Percentiles rank a stretch among this genome's conserved stretches.
These are phyloP conservation scores for Mesorhabditis sp. DNA, from an alignment of 2,888 invertebrate genomes.

Conservation along the genomic window DNA sequence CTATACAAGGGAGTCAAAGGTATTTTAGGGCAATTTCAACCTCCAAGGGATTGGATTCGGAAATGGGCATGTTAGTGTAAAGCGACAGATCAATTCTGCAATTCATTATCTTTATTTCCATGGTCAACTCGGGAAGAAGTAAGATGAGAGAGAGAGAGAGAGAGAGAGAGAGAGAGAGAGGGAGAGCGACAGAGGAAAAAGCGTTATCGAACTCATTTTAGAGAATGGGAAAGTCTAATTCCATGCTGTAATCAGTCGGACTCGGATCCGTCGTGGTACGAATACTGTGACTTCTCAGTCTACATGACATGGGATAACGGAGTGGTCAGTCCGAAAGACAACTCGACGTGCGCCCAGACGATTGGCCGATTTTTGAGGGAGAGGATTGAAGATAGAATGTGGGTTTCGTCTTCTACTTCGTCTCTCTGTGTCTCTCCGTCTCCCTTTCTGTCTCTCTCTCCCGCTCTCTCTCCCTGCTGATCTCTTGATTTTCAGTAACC, in stretches of 20 bases:
- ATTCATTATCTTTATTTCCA: constrained; percentile 10
- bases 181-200: no score
- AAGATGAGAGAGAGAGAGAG: neutral
- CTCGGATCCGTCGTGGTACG: neutral
- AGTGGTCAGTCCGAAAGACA: neutral
- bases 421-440: neutral
- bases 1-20: neutral
- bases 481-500: constrained; percentile 4
- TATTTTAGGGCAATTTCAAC: neutral
- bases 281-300: constrained; percentile 12
- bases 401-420: neutral
- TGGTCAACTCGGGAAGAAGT: constrained; percentile 13
- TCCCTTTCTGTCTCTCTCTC: no score
- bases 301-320: neutral
- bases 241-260: neutral
- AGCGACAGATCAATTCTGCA: constrained; percentile 13
- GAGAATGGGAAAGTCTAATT: constrained; percentile 1
- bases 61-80: constrained; percentile 16
- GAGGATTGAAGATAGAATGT: neutral
- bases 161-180: no score
- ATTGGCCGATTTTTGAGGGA: neutral
- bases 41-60: neutral
- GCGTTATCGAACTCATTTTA: neutral
- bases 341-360: neutral
- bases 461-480: no score